Evolutionary conservation across 2,113 vertebrate genomes (phyloP), one percentile per base, ranked within the genome.

Genomic region (Hippocampus guttulatus): DNA sequence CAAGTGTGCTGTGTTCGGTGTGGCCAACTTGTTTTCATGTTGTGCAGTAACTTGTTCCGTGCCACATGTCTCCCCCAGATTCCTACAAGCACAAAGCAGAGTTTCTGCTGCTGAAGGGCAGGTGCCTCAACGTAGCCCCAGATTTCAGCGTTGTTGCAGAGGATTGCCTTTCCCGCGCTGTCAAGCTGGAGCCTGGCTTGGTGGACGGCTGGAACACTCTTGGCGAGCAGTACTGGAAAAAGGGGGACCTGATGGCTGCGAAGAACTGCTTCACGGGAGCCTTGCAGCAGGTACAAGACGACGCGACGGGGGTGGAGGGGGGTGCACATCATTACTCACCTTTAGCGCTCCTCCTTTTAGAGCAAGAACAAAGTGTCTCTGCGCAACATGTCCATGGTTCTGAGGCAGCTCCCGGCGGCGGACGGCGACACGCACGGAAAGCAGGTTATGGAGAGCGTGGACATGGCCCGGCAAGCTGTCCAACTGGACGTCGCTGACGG

Each of bases 161-260:
- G 71, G 93, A 94, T 69, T 88, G 89, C 67, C 92, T 97, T 21
- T 95, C 94, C 40, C 92, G 93, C 3, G 94, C 95, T 0, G 94
- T 97, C 69, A 97, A 97, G 81, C 87, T 97, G 88, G 90, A 95
- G 9, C 95, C 95, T 0, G 84, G 90, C 41, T 88, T 96, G 73
- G 93, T 95, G 5, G 94, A 96, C 69, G 95, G 91, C 60, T 96
- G 95, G 95, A 97, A 96, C 89, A 93, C 92, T 40, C 80, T 97
- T 76, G 95, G 95, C 15, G 95, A 97, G 84, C 94, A 95, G 84
- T 95, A 94, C 90, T 97, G 95, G 95, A 96, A 95, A 81, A 96
- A 95, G 81, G 93, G 93, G 51, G 95, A 97, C 68, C 62, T 97
- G 47, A 78, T 76, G 0, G 92, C 91, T 40, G 95, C 95, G 52